phyloP scores from a whole-genome alignment of 2,113 vertebrate genomes.

The Malurus alboscapulatus region DNA sequence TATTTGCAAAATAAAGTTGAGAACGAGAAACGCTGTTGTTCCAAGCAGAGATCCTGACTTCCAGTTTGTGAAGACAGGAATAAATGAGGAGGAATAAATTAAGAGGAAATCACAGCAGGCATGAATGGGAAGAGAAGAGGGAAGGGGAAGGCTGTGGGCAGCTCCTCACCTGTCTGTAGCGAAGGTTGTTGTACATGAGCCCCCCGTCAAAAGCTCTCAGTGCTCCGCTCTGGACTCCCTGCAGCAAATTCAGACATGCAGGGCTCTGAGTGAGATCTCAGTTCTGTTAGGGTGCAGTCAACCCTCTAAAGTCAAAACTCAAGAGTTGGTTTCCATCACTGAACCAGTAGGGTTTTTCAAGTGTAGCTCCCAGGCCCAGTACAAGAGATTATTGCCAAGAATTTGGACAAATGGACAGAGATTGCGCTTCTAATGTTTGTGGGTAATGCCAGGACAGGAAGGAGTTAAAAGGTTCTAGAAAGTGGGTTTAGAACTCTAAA shows the following conservation, averaged over 20 bases:
- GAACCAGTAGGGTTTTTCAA: neutral
- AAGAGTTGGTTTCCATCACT: neutral
- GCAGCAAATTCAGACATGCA: neutral
- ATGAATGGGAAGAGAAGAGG: fast-evolving
- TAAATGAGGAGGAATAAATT: neutral
- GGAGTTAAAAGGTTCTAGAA: neutral
- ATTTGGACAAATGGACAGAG: neutral
- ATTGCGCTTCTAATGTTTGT: neutral
- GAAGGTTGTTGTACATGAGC: slow-evolving; percentile 63
- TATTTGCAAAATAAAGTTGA: neutral
- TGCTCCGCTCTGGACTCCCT: slow-evolving; percentile 46
- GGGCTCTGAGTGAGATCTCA: neutral
- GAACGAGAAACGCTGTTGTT: neutral
- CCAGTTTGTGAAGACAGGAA: neutral
- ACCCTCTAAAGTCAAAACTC: neutral
- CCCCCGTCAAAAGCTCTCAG: slow-evolving; percentile 82
- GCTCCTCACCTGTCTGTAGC: slow-evolving; percentile 79
- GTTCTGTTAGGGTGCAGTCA: neutral
- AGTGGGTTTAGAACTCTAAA: neutral
- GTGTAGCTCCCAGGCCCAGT: neutral
- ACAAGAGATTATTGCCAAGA: neutral
- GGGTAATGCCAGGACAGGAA: neutral
- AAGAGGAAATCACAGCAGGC: neutral
- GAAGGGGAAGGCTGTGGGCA: neutral
- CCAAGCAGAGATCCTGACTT: neutral